Conservation (phyloP, 2,888 invertebrate genomes). For the Drosophila helvetica region DNA sequence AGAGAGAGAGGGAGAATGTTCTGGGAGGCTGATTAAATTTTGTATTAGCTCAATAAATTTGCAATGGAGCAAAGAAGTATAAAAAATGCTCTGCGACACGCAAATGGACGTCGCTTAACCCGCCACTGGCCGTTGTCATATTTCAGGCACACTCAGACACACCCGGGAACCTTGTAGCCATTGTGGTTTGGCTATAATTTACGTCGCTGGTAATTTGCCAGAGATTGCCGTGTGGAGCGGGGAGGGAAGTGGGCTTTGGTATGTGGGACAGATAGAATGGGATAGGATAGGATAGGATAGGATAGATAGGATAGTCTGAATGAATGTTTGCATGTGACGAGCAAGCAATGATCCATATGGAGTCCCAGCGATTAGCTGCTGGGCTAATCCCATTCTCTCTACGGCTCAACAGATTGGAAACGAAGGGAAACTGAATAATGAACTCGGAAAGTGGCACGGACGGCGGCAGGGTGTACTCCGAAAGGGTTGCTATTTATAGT, state of each 20-base stretch:
- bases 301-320: slow-evolving; percentile 5
- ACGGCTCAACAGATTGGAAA: too few relatives aligned
- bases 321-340: slow-evolving; percentile 37
- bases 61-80: slow-evolving; percentile 43
- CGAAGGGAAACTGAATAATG: too few relatives aligned
- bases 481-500: too few relatives aligned
- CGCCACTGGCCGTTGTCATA: slow-evolving; percentile 56
- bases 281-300: neutral
- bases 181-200: slow-evolving; percentile 59
- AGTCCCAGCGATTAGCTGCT: slow-evolving; percentile 17
- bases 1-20: neutral
- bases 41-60: slow-evolving; percentile 78
- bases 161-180: slow-evolving; percentile 8
- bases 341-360: slow-evolving; percentile 39
- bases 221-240: slow-evolving; percentile 20
- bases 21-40: slow-evolving; percentile 71
- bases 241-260: slow-evolving; percentile 1
- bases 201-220: slow-evolving; percentile 70
- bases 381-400: too few relatives aligned
- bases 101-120: slow-evolving; percentile 73
- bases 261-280: neutral
- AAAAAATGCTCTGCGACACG: slow-evolving; percentile 67
- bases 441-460: too few relatives aligned
- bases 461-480: too few relatives aligned
- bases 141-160: slow-evolving; percentile 51